Base-by-base conservation (phyloP, 2,888 invertebrate genomes). In the Lathronympha strigana region DNA sequence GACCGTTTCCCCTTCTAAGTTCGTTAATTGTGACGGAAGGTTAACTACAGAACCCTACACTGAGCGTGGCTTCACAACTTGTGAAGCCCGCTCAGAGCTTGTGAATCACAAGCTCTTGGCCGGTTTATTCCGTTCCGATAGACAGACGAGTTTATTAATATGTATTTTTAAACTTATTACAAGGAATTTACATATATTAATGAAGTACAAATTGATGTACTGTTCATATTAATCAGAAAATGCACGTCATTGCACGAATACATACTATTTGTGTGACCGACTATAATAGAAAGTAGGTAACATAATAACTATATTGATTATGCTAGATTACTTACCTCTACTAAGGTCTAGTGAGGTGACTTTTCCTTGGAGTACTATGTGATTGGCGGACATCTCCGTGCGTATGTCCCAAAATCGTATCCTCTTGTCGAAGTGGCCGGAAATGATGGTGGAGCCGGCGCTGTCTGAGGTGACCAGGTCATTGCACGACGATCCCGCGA, bases 391-490 rank as follows among this genome's bases (percentile, higher is more conserved):
- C 77, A 95, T 94, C 77, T 98, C 98, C 15, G 96, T 95, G 76
- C 99, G 94, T 69, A 96, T 96, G 88, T 99, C 99, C 99, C 99
- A 99, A 88, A 99, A 97, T 60, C 99, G 94, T 75, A 99, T 96
- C 80, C 96, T 96, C 88, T 98, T 98, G 92, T 99, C 99, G 87
- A 97, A 99, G 92, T 99, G 99, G 23, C 99, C 99, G 78, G 98
- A 98, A 77, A 99, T 97, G 75, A 99, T 97, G 61, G 97, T 96
- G 17, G 97, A 95, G 43, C 97, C 97, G 11, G 95, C 94, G 68
- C 96, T 95, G 82, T 97, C 97, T 66, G 96, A 95, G 71, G 97
- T 97, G 73, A 98, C 98, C 69, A 99, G 93, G 91, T 99, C 99
- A 88, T 98, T 98, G 89, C 98, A 99, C 80, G 97, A 98, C 36